Evolutionary conservation across 2,797 vertebrate species (phyloP).

Genomic region (Lophius americanus): DNA sequence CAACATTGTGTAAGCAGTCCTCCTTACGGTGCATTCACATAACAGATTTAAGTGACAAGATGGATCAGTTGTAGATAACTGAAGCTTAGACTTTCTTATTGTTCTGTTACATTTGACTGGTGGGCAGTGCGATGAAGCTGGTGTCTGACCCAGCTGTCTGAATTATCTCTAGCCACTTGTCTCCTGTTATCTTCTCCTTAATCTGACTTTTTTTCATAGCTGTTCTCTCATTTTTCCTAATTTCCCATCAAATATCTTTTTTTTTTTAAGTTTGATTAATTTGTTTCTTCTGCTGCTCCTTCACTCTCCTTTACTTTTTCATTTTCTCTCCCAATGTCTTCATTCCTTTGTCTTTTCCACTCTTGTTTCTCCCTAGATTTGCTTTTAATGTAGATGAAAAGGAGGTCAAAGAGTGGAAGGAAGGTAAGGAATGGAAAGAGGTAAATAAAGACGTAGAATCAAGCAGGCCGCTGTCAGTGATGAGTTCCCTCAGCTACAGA

Average conservation of each 20-base stretch:
- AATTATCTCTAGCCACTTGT: neutral
- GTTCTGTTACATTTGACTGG: conserved; percentile 1
- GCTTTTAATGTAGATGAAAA: conserved; percentile 79
- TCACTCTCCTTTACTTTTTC: conserved; percentile 27
- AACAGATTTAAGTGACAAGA: too few species aligned
- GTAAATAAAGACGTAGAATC: conserved; percentile 81
- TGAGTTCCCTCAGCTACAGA: conserved; percentile 95
- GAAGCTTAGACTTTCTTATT: neutral
- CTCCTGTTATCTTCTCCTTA: neutral
- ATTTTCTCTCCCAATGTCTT: conserved; percentile 45
- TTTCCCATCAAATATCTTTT: conserved; percentile 25
- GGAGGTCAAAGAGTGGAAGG: conserved; percentile 78
- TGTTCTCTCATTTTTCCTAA: conserved; percentile 16
- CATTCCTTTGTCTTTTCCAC: conserved; percentile 46
- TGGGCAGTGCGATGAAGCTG: neutral
- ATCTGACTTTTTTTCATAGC: conserved; percentile 8
- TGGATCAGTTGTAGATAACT: too few species aligned
- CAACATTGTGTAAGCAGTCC: too few species aligned
- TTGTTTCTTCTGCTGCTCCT: conserved; percentile 21
- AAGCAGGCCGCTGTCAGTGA: conserved; percentile 83
- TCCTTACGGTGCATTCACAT: too few species aligned
- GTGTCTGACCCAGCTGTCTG: neutral
- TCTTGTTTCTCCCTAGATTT: conserved; percentile 73
- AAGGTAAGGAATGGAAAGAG: conserved; percentile 82
- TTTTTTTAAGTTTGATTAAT: conserved; percentile 39